Evolutionary conservation across 2,888 invertebrate species (phyloP).

Genomic region (Anorthoa munda): DNA sequence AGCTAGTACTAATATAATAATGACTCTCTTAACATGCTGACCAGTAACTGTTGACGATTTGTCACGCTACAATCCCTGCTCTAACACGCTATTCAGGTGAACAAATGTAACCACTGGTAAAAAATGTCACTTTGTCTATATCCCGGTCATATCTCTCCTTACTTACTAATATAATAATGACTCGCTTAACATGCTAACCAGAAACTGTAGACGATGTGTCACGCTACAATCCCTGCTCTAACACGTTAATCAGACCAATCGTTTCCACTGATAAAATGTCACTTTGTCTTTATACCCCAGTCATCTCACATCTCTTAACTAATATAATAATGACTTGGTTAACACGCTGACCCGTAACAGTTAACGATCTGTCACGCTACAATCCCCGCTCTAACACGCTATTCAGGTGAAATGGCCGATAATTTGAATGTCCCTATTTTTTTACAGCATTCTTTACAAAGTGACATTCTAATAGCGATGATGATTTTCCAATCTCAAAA

Average conservation of each 20-base stretch:
- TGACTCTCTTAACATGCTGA: constrained; percentile 4
- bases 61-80: constrained; percentile 27
- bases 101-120: too few species aligned
- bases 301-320: not conserved
- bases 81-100: too few species aligned
- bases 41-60: constrained; percentile 28
- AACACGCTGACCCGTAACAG: constrained; percentile 17
- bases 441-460: too few species aligned
- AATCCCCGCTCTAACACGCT: constrained; percentile 18
- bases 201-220: constrained; percentile 35
- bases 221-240: constrained; percentile 18
- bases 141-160: not conserved
- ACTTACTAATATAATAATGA: not conserved
- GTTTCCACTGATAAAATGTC: not conserved
- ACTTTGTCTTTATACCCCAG: not conserved
- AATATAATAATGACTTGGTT: not conserved
- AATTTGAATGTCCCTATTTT: not conserved
- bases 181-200: constrained; percentile 1
- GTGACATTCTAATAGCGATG: too few species aligned
- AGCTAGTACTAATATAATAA: not conserved
- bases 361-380: constrained; percentile 32
- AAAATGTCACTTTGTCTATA: not conserved
- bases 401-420: constrained; percentile 23
- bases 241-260: constrained; percentile 11
- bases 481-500: too few species aligned